These are phyloP conservation scores for Meda fulgida DNA, from an alignment of 2,797 vertebrate species.

Conservation along the genomic window DNA sequence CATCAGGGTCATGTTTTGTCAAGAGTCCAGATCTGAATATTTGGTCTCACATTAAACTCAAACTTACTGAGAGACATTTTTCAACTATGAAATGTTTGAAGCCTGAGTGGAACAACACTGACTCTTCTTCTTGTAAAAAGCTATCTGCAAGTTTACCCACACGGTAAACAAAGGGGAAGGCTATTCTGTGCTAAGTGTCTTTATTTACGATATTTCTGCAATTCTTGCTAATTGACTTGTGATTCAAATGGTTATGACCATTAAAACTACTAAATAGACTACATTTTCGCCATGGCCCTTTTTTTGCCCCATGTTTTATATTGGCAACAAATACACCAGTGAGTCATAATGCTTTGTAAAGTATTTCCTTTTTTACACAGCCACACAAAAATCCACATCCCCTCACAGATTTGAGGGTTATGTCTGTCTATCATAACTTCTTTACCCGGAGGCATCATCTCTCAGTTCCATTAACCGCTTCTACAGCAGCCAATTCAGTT, in stretches of 20 bases:
- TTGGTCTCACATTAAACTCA: neutral
- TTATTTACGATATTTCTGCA: neutral
- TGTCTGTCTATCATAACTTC: conserved; percentile 39
- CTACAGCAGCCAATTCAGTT: conserved; percentile 66
- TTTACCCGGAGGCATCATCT: conserved; percentile 40
- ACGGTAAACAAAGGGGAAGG: neutral
- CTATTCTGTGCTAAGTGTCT: neutral
- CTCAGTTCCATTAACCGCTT: conserved; percentile 42
- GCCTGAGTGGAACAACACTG: neutral
- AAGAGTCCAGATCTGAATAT: neutral
- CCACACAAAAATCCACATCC: neutral
- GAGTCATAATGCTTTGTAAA: conserved; percentile 20
- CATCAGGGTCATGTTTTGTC: neutral
- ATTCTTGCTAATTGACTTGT: neutral
- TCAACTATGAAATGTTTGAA: neutral
- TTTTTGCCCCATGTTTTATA: conserved; percentile 20
- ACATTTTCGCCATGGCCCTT: neutral
- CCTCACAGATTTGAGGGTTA: conserved; percentile 10
- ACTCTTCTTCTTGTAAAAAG: neutral
- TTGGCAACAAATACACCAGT: conserved; percentile 14
- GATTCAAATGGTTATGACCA: neutral
- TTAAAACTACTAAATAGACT: neutral
- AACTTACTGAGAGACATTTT: neutral
- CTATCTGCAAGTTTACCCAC: neutral
- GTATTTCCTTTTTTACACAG: conserved; percentile 5